Percentiles rank a stretch among this genome's conserved stretches.
phyloP scores from a whole-genome alignment of 1,140 invertebrate genomes.

The Zaprionus africanus region DNA sequence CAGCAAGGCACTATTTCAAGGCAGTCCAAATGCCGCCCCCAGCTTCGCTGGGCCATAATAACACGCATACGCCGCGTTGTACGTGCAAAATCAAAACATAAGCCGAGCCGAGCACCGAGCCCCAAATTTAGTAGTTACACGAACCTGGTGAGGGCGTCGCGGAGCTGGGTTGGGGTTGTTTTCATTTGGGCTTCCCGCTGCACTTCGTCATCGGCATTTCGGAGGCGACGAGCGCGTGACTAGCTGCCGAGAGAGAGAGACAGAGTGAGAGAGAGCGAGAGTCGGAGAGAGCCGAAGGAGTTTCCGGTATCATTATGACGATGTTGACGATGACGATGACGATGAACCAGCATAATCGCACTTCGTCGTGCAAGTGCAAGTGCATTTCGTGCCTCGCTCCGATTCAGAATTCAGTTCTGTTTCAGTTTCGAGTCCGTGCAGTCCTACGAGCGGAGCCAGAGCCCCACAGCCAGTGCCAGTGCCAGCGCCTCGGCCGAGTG shows the following conservation, averaged over 20 bases:
- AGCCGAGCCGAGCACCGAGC: constrained; percentile 38
- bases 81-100: constrained; percentile 77
- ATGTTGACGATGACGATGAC: constrained; percentile 42
- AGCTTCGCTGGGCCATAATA: constrained; percentile 31
- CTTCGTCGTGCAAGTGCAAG: constrained; percentile 68
- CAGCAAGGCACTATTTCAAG: constrained; percentile 24
- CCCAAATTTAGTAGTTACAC: constrained; percentile 52
- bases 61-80: constrained; percentile 70
- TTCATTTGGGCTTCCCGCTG: constrained; percentile 38
- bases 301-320: constrained; percentile 53
- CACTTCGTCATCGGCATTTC: constrained; percentile 59
- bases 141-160: not conserved
- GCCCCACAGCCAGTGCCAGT: constrained; percentile 16
- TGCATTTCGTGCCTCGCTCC: constrained; percentile 55
- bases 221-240: constrained; percentile 63
- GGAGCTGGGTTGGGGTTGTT: constrained; percentile 23
- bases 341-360: constrained; percentile 56
- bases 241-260: constrained; percentile 32
- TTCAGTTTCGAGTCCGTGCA: constrained; percentile 77
- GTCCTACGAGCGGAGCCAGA: constrained; percentile 53
- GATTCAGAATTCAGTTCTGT: constrained; percentile 63
- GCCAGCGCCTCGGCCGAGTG: constrained; percentile 39
- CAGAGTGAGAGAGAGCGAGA: not conserved
- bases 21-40: constrained; percentile 17
- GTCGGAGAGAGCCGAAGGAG: constrained; percentile 62